Evolutionary conservation across 1,140 invertebrate species (phyloP), one percentile per base, ranked within the genome.

Genomic region (Riptortus pedestris): DNA sequence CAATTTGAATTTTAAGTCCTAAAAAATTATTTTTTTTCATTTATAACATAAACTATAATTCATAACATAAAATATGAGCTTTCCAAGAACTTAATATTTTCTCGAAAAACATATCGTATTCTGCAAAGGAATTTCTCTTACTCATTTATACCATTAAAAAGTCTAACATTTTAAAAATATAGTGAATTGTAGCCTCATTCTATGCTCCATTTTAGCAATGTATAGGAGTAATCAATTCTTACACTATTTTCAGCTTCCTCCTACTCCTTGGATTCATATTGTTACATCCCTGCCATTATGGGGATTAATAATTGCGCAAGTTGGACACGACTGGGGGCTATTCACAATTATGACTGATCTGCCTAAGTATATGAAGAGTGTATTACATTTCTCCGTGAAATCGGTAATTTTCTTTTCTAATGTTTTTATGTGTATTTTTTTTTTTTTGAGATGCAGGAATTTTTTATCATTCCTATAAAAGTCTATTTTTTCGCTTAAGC

Each of bases 241-340:
- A n/a, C n/a, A n/a, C n/a, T n/a, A n/a, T n/a, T 31, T 65, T 61
- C 24, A 67, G 11, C 61, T 70, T 16, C 66, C 70, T 16, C 47
- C 66, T 20, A 72, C 84, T 11, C 86, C 87, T 1, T 90, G 86
- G 86, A 80, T 78, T 60, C 77, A 80, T 24, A 83, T 90, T 24
- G 73, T 94, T 0, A 87, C 82, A 12, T 94, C 87, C 1, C 74
- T 81, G 14, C 86, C 87, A 2, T 78, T 90, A 26, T 86, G 85
- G 80, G 87, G 86, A 0, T 73, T 91, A 29, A 77, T 90, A 1
- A 79, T 80, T 60, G 86, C 91, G 16, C 77, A 83, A 71, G 76
- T 91, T 67, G 85, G 86, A 16, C 87, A 91, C 71, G 89, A 91
- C 72, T 94, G 90, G 84, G 87, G 85, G 0, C 88, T 90, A 70